These are phyloP conservation scores for Magallana nippona DNA, from an alignment of 2,888 invertebrate species.

Conservation along the genomic window DNA sequence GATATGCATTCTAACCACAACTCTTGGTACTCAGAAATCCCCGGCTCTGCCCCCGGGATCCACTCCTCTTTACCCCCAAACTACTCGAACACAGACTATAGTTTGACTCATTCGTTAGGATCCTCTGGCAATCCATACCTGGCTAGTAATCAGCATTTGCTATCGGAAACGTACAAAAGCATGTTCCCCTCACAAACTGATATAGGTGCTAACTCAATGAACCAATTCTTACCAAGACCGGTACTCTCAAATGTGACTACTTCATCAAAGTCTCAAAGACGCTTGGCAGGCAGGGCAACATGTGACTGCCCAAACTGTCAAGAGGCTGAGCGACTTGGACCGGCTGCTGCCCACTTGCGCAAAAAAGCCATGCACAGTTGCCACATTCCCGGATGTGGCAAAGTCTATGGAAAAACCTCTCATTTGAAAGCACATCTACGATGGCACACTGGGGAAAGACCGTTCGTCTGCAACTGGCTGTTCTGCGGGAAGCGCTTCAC, in stretches of 20 bases:
- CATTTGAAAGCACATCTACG: slow-evolving; percentile 98
- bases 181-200: slow-evolving; percentile 86
- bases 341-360: slow-evolving; percentile 85
- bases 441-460: slow-evolving; percentile 99
- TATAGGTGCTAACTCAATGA: slow-evolving; percentile 78
- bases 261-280: slow-evolving; percentile 81
- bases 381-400: slow-evolving; percentile 79
- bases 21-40: slow-evolving; percentile 75
- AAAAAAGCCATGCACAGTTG: slow-evolving; percentile 78
- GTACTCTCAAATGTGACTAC: slow-evolving; percentile 83
- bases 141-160: slow-evolving; percentile 91
- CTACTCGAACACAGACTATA: slow-evolving; percentile 82
- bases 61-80: slow-evolving; percentile 74
- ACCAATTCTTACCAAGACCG: slow-evolving; percentile 82
- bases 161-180: slow-evolving; percentile 95
- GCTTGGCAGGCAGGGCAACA: slow-evolving; percentile 96
- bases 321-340: slow-evolving; percentile 92
- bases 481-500: slow-evolving; percentile 99
- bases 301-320: slow-evolving; percentile 99
- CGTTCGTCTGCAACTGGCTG: slow-evolving; percentile 98
- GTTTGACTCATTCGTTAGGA: slow-evolving; percentile 63
- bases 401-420: slow-evolving; percentile 94
- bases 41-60: slow-evolving; percentile 59
- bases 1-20: slow-evolving; percentile 85
- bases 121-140: slow-evolving; percentile 85